Evolutionary conservation across 2,113 vertebrate species (phyloP).

Genomic region (Dromas ardeola): DNA sequence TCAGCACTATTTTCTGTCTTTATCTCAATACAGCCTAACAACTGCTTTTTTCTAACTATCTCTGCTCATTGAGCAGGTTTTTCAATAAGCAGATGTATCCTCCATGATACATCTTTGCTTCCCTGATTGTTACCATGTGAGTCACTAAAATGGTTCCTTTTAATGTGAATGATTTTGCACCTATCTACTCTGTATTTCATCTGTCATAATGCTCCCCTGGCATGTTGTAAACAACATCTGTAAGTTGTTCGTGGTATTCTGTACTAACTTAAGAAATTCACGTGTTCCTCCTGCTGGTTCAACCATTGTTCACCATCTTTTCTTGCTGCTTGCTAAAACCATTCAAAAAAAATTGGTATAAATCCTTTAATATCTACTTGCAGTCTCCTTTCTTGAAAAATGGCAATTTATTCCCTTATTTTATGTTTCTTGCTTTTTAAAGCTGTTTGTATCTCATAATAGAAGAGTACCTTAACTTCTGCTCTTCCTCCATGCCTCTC

Average conservation of each 20-base stretch:
- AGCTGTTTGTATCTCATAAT: background rate
- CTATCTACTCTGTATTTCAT: background rate
- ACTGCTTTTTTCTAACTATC: background rate
- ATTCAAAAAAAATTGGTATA: background rate
- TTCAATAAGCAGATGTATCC: background rate
- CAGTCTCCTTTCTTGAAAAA: background rate
- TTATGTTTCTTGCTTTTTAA: background rate
- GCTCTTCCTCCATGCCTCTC: background rate
- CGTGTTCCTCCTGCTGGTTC: background rate
- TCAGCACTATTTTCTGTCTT: background rate
- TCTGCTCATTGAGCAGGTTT: background rate
- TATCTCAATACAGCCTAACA: background rate
- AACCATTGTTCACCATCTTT: background rate
- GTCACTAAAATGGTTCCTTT: constrained; percentile 5
- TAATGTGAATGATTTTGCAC: background rate
- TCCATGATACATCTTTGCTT: background rate
- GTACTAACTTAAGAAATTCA: background rate
- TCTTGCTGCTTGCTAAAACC: background rate
- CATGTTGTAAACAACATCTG: background rate
- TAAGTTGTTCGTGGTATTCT: background rate
- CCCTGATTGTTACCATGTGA: background rate
- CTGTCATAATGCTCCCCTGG: background rate
- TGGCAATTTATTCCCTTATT: background rate
- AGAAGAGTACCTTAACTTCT: background rate
- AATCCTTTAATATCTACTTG: background rate